phyloP scores from a whole-genome alignment of 1,140 invertebrate genomes.

The Microplitis mediator region DNA sequence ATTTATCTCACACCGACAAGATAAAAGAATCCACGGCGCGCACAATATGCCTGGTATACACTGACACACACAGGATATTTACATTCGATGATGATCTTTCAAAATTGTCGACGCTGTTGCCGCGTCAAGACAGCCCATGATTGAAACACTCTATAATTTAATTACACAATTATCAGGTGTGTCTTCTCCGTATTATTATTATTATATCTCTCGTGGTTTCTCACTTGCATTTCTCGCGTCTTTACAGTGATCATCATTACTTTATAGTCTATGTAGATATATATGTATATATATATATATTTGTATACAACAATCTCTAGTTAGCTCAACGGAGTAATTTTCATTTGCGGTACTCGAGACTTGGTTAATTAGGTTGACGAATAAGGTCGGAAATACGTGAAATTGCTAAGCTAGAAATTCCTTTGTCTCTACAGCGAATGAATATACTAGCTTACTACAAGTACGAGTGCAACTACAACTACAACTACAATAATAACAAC shows the following conservation, averaged over 20 bases:
- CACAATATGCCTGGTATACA: no score
- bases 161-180: constrained; percentile 19
- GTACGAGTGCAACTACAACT: no score
- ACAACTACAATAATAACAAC: no score
- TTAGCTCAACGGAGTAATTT: constrained; percentile 20
- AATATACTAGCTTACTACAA: background rate
- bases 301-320: constrained; percentile 4
- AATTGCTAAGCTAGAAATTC: constrained; percentile 12
- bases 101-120: constrained; percentile 5
- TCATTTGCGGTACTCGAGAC: constrained; percentile 18
- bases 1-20: no score
- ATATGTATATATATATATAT: constrained; percentile 8
- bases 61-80: no score
- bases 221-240: background rate
- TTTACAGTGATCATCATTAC: background rate
- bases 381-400: constrained; percentile 13
- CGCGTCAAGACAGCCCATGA: background rate
- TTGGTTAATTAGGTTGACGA: constrained; percentile 24
- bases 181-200: background rate
- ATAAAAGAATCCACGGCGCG: no score
- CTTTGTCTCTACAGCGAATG: constrained; percentile 4
- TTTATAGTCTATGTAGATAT: background rate
- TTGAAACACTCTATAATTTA: background rate
- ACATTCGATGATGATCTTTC: background rate
- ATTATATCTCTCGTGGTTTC: background rate